A percentile compares a stretch with the other conserved stretches of the same genome.
Conservation (phyloP, 1,140 invertebrate species). For the Achroia grisella region DNA sequence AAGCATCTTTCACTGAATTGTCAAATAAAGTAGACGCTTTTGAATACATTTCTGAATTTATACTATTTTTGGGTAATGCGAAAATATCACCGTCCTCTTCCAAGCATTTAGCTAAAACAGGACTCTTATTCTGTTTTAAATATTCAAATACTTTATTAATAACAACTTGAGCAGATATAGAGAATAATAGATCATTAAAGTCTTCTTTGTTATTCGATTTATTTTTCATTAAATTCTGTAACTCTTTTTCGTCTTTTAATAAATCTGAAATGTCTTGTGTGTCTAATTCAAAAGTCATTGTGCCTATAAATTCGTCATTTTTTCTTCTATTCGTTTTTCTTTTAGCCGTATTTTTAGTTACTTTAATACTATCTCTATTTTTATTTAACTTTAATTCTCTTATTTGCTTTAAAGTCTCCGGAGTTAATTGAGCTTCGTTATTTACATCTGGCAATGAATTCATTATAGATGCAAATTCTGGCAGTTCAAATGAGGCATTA, state of each 20-base stretch:
- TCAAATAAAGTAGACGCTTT: constrained; percentile 51
- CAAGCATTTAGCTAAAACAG: constrained; percentile 42
- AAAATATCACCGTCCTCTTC: constrained; percentile 38
- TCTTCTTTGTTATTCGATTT: constrained; percentile 42
- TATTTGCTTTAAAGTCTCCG: constrained; percentile 65
- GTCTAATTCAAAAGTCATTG: constrained; percentile 48
- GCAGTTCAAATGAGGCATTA: constrained; percentile 49
- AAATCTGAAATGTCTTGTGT: constrained; percentile 46
- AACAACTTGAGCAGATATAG: constrained; percentile 55
- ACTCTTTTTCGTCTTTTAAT: constrained; percentile 47
- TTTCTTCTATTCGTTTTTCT: constrained; percentile 51
- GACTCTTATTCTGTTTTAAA: constrained; percentile 48
- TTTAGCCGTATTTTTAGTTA: constrained; percentile 59
- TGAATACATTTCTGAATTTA: constrained; percentile 42
- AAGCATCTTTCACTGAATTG: constrained; percentile 53
- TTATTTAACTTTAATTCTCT: constrained; percentile 56
- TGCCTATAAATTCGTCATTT: constrained; percentile 36
- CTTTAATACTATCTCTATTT: constrained; percentile 50
- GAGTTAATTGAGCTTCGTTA: constrained; percentile 55
- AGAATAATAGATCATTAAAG: constrained; percentile 51
- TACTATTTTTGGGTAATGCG: constrained; percentile 31
- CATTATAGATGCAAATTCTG: constrained; percentile 59
- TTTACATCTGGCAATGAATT: constrained; percentile 49
- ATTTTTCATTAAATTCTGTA: constrained; percentile 43
- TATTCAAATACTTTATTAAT: constrained; percentile 61